A percentile compares a stretch with the other conserved stretches of the same genome.
These are phyloP conservation scores for Aculops lycopersici DNA, from an alignment of 1,140 invertebrate genomes.

Conservation along the genomic window DNA sequence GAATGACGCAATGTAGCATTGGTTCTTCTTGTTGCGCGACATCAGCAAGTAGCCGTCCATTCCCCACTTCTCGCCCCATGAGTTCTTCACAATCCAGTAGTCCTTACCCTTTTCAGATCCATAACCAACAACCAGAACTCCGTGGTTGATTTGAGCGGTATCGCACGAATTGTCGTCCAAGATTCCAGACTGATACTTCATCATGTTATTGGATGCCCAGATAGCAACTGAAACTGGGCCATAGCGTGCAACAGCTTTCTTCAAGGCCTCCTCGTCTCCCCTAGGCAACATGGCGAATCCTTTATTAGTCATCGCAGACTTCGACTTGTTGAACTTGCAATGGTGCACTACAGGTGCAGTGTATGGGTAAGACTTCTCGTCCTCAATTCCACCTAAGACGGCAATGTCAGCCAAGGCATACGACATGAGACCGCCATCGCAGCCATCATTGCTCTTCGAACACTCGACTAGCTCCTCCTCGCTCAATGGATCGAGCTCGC, in stretches of 20 bases:
- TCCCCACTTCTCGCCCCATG: conserved; percentile 52
- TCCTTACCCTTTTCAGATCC: conserved; percentile 20
- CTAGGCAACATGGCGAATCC: conserved; percentile 20
- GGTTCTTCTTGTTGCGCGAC: conserved; percentile 46
- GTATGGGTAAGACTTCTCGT: conserved; percentile 25
- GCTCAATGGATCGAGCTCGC: conserved; percentile 53
- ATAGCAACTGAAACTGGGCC: conserved; percentile 23
- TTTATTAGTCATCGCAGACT: conserved; percentile 25
- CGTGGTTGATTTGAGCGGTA: conserved; percentile 40
- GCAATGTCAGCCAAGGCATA: conserved; percentile 55
- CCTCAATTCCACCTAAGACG: conserved; percentile 23
- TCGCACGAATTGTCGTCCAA: conserved; percentile 20
- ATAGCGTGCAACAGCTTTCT: conserved; percentile 20
- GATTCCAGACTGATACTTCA: conserved; percentile 4
- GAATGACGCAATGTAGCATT: conserved; percentile 51
- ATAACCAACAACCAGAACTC: conserved; percentile 52
- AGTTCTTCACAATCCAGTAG: conserved; percentile 22
- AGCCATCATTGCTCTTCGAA: conserved; percentile 77
- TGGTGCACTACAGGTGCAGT: too few species aligned
- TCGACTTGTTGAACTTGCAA: too few species aligned
- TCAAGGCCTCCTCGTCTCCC: conserved; percentile 15
- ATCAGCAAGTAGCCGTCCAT: conserved; percentile 59
- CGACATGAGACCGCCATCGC: conserved; percentile 75
- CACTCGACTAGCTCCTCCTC: conserved; percentile 94
- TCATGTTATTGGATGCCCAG: conserved; percentile 14